A percentile compares a stretch with the other conserved stretches of the same genome.
Conservation (phyloP, 2,797 vertebrate species). For the Sebastolobus alascanus region DNA sequence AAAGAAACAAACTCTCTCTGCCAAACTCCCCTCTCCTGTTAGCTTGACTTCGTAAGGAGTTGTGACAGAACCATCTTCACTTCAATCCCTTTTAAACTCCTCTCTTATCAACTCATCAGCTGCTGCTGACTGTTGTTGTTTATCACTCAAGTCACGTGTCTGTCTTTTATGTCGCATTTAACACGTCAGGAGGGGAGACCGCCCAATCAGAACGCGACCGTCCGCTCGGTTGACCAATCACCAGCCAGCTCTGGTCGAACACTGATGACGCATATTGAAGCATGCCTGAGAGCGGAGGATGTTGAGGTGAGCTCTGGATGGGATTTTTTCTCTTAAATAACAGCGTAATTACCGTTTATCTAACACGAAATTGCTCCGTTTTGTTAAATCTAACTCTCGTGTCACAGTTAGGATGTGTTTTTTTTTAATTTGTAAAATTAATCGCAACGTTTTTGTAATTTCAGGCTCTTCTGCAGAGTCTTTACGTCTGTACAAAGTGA, state of each 20-base stretch:
- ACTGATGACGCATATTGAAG: constrained; percentile 64
- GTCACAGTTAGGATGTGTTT: not conserved
- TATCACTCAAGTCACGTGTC: constrained; percentile 28
- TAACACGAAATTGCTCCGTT: rapidly evolving
- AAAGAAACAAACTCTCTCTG: not conserved
- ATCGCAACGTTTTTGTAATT: constrained; percentile 18
- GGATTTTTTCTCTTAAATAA: not conserved
- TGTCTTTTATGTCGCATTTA: constrained; percentile 48
- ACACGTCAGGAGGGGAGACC: rapidly evolving
- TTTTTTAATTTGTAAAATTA: not conserved
- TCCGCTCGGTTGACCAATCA: constrained; percentile 68
- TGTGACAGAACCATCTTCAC: constrained; percentile 28
- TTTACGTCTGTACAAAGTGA: constrained; percentile 34
- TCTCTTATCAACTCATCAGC: constrained; percentile 28
- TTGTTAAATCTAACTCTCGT: not conserved
- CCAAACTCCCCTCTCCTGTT: not conserved
- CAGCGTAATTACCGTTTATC: not conserved
- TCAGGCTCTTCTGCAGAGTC: constrained; percentile 62
- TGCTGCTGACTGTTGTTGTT: constrained; percentile 49
- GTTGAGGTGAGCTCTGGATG: constrained; percentile 76
- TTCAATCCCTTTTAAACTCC: constrained; percentile 8
- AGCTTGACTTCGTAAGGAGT: not conserved
- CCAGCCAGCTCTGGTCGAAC: constrained; percentile 26
- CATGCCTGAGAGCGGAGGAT: constrained; percentile 67
- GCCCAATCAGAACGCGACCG: constrained; percentile 48